A percentile compares a stretch with the other conserved stretches of the same genome.
Conservation (phyloP, 1,140 invertebrate genomes). For the Globodera rostochiensis region DNA sequence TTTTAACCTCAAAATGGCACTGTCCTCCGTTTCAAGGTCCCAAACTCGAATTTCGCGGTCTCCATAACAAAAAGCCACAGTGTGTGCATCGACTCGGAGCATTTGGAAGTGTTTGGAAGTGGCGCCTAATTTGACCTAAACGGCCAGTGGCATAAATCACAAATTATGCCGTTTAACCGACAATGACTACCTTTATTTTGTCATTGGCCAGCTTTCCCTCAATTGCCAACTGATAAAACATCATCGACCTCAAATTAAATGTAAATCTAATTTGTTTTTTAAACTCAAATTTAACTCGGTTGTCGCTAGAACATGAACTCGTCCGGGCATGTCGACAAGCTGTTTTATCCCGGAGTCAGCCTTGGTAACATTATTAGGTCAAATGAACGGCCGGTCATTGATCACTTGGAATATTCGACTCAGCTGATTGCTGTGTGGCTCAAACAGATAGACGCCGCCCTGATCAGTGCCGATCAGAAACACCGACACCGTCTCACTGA, state of each 20-base stretch:
- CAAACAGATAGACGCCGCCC: slow-evolving; percentile 42
- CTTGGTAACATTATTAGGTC: slow-evolving; percentile 21
- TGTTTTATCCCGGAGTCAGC: slow-evolving; percentile 40
- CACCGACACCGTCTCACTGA: slow-evolving; percentile 9
- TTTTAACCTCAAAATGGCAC: slow-evolving; percentile 65
- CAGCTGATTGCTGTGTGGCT: slow-evolving; percentile 30
- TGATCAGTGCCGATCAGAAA: slow-evolving; percentile 43
- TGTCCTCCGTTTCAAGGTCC: slow-evolving; percentile 89
- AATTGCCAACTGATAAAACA: slow-evolving; percentile 61
- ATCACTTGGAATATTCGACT: slow-evolving; percentile 41
- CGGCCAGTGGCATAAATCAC: not conserved
- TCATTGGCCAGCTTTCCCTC: slow-evolving; percentile 63
- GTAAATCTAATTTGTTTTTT: not conserved
- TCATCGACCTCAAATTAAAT: slow-evolving; percentile 21
- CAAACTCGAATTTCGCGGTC: slow-evolving; percentile 77
- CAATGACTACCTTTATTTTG: slow-evolving; percentile 40
- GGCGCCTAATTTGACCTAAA: slow-evolving; percentile 70
- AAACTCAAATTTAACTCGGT: slow-evolving; percentile 27
- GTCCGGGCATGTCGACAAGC: slow-evolving; percentile 44
- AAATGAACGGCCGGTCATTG: not conserved
- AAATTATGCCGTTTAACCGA: not conserved
- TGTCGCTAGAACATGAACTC: slow-evolving; percentile 36
- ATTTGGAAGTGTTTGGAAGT: slow-evolving; percentile 71
- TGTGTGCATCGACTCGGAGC: slow-evolving; percentile 32
- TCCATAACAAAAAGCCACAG: slow-evolving; percentile 52